These are phyloP conservation scores for Temnothorax longispinosus DNA, from an alignment of 1,140 invertebrate genomes.

Conservation along the genomic window DNA sequence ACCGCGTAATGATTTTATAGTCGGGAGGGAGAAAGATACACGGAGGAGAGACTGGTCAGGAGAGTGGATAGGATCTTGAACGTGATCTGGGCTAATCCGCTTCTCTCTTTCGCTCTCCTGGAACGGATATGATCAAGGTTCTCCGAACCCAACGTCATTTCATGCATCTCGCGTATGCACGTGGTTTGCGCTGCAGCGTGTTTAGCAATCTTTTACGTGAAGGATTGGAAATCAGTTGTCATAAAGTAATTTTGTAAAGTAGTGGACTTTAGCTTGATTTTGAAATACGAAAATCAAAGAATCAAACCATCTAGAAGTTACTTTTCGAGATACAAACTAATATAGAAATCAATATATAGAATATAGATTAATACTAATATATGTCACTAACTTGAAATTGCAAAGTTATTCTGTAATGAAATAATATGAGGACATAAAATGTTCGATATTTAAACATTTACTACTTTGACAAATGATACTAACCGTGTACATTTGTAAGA, in stretches of 20 bases:
- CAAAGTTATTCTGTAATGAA: neutral
- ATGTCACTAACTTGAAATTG: neutral
- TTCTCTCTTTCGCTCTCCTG: constrained; percentile 45
- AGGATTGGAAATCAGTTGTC: neutral
- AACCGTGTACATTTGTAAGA: neutral
- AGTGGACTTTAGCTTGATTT: neutral
- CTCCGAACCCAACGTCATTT: constrained; percentile 11
- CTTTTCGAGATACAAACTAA: neutral
- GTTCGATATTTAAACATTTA: neutral
- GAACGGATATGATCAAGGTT: constrained; percentile 48
- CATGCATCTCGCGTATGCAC: neutral
- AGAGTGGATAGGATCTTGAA: constrained; percentile 55
- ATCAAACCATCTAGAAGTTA: neutral
- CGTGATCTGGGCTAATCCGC: constrained; percentile 59
- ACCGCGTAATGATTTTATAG: constrained; percentile 36
- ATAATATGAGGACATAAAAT: neutral
- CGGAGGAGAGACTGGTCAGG: constrained; percentile 22
- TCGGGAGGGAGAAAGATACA: constrained; percentile 28
- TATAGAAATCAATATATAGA: neutral
- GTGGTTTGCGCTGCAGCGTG: neutral
- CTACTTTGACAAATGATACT: neutral
- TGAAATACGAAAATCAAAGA: neutral
- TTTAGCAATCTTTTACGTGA: constrained; percentile 14
- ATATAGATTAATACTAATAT: neutral
- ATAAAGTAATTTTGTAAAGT: neutral